Evolutionary conservation across 1,140 invertebrate genomes (phyloP).

Genomic region (Tetramorium alpestre): DNA sequence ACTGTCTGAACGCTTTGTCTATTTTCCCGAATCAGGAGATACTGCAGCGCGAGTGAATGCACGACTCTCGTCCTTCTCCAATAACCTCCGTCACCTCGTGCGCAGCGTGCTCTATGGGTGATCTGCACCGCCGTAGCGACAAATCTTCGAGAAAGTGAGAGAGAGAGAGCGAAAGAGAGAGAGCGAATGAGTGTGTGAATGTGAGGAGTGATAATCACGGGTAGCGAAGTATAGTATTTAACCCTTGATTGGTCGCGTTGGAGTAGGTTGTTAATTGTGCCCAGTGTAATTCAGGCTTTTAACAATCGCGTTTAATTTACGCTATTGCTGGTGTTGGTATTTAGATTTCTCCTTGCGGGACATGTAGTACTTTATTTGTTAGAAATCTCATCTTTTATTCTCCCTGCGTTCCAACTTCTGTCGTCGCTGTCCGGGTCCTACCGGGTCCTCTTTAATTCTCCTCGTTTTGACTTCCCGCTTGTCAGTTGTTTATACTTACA

Average conservation of each 20-base stretch:
- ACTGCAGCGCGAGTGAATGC: slow-evolving; percentile 79
- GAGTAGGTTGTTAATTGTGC: slow-evolving; percentile 6
- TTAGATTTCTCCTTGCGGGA: not conserved
- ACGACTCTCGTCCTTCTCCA: slow-evolving; percentile 72
- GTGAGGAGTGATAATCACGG: not conserved
- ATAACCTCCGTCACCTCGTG: slow-evolving; percentile 60
- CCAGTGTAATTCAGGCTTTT: not conserved
- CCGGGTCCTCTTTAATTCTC: not conserved
- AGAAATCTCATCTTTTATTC: not conserved
- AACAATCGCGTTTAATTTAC: not conserved
- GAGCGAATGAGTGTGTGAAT: slow-evolving; percentile 11
- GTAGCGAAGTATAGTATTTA: not conserved
- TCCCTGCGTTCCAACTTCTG: no score
- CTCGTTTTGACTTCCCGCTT: not conserved
- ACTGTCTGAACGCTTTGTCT: slow-evolving; percentile 77
- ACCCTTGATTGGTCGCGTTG: slow-evolving; percentile 58
- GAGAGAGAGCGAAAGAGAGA: slow-evolving; percentile 10
- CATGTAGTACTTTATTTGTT: not conserved
- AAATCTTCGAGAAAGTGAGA: slow-evolving; percentile 69
- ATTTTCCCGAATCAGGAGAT: slow-evolving; percentile 82
- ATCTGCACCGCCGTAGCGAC: slow-evolving; percentile 71
- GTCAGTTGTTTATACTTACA: not conserved
- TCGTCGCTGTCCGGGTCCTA: not conserved
- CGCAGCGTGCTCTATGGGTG: slow-evolving; percentile 67
- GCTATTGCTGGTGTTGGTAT: not conserved